Evolutionary conservation across 1,140 invertebrate genomes (phyloP), one percentile per base, ranked within the genome.

Genomic region (Nasonia giraulti): DNA sequence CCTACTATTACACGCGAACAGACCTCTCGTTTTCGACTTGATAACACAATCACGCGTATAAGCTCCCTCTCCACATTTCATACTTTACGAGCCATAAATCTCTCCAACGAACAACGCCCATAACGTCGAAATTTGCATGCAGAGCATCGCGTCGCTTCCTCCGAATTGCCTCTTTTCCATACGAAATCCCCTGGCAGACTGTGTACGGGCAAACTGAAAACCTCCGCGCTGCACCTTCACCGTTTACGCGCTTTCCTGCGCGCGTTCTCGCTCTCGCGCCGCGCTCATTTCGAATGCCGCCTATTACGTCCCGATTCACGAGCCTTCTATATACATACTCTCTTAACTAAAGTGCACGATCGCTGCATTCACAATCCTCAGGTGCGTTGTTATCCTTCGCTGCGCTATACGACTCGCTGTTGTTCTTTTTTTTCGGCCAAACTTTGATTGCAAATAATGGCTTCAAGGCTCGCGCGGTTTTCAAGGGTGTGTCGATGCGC

Each of bases 241-340:
- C 80, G 44, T 85, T 81, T 75, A 74, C 69, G 78, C 55, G 78
- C 73, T 80, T 85, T 85, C 79, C n/a, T 80, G 55, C 20, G n/a
- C 33, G 55, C 20, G n/a, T n/a, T 1, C 40, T 50, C 50, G 33
- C 27, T 27, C 31, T 33, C 33, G 33, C 5, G 7, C 40, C 40
- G 40, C 76, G 77, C 50, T 73, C 68, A 74, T 73, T 85, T 80
- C 55, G 69, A 85, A 85, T 85, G 50, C 78, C 62, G 69, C 14
- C 37, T 1, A 55, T 79, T 78, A 79, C 62, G 62, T 47, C 20
- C 55, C 55, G 55, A 62, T 62, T 62, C 55, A 7, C 55, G 55
- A n/a, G 40, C 7, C 40, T 7, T 44, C 1, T 44, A 44, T 44
- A 40, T 40, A 40, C 7, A 40, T 40, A 40, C 7, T 40, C 37